Evolutionary conservation across 2,888 invertebrate species (phyloP), one percentile per base, ranked within the genome.

Genomic region (Vannuccia rotundouncinata): DNA sequence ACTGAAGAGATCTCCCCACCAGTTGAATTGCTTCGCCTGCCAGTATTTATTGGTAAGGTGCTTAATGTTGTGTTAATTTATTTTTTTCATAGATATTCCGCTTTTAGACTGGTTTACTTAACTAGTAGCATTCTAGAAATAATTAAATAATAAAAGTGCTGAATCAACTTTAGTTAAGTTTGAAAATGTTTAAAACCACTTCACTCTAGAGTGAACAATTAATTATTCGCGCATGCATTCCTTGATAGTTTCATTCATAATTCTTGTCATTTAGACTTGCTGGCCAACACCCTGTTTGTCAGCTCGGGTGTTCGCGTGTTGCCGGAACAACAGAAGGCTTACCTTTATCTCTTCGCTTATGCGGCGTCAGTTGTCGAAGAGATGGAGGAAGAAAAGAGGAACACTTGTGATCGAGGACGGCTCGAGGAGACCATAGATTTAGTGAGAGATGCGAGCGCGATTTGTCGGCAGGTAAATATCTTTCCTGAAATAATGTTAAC

Each of bases 381-480:
- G n/a, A 31, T 31, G 30, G n/a, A 75, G 22, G 76, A 27, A 1
- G 76, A 75, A n/a, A 75, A 75, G 31, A 2, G 76, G 22, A 75
- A 29, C 45, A n/a, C 2, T 27, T 75, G 76, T 27, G 31, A 75
- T 27, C 30, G 31, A 2, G 28, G n/a, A 2, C 45, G n/a, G 5
- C 31, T 75, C 25, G 76, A 17, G 5, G 76, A 75, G 76, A 75
- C 76, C 2, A 13, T 31, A 2, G 22, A 2, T n/a, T n/a, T 31
- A 29, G 31, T 75, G 5, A 22, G 29, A 2, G n/a, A 75, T 2
- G 76, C 76, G 25, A 75, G 76, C 25, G 5, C 30, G 1, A 75
- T 75, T 2, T 75, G 76, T 29, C 76, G 76, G 1, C 76, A 75
- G 76, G 76, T 75, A 29, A n/a, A n/a, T n/a, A n/a, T n/a, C n/a